Evolutionary conservation across 2,113 vertebrate species (phyloP).

Genomic region (Notarius quadriscutis): DNA sequence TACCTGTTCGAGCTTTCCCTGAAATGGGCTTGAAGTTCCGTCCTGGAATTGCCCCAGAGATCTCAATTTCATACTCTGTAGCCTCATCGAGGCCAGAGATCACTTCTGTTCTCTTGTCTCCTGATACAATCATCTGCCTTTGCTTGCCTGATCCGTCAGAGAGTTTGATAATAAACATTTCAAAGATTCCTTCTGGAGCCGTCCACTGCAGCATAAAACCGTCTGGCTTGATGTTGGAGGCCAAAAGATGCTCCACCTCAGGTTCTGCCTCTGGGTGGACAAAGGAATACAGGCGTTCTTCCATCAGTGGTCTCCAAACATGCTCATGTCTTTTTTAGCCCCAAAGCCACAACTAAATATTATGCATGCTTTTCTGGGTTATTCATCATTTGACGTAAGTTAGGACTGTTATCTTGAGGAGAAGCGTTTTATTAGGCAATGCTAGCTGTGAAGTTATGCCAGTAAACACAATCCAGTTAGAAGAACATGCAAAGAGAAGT

Average conservation of each 20-base stretch:
- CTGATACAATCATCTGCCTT: constrained; percentile 79
- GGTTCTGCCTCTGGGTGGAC: constrained; percentile 84
- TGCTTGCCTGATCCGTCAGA: constrained; percentile 76
- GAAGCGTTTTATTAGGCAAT: not conserved
- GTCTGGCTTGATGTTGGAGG: constrained; percentile 79
- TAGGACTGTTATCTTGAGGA: not conserved
- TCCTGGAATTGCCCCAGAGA: constrained; percentile 85
- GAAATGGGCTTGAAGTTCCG: constrained; percentile 81
- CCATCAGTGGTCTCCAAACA: constrained; percentile 50
- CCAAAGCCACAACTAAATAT: not conserved
- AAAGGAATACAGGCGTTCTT: constrained; percentile 59
- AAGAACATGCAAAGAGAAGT: constrained; percentile 30
- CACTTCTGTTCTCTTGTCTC: constrained; percentile 76
- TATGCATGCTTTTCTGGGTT: constrained; percentile 17
- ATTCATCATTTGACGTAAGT: not conserved
- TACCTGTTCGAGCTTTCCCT: constrained; percentile 88
- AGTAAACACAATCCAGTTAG: not conserved
- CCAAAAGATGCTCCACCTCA: constrained; percentile 84
- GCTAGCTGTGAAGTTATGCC: not conserved
- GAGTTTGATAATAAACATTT: constrained; percentile 90
- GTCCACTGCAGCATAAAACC: constrained; percentile 88
- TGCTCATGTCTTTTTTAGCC: constrained; percentile 31
- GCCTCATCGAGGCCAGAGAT: constrained; percentile 82
- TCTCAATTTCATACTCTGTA: constrained; percentile 84
- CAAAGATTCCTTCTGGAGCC: constrained; percentile 85